Percentiles rank a stretch among this genome's conserved stretches.
Evolutionary conservation across 2,888 invertebrate species (phyloP).

Genomic region (Trimorus sp.): DNA sequence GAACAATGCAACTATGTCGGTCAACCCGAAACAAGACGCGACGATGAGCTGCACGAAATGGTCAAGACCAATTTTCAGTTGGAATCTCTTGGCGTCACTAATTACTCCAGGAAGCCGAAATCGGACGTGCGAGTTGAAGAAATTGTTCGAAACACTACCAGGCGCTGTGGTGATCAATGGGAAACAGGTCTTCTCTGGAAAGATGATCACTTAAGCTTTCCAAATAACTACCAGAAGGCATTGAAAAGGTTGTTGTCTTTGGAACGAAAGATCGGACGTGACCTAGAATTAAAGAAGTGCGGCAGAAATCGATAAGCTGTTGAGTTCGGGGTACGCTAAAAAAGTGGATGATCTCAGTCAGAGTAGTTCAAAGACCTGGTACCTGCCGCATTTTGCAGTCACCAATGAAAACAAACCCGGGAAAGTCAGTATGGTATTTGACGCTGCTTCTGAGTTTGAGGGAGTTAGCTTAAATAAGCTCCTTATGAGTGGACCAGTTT

Average conservation of each 20-base stretch:
- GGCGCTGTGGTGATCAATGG: slow-evolving; percentile 26
- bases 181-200: slow-evolving; percentile 45
- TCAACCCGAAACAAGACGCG: neutral
- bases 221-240: neutral
- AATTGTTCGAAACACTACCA: slow-evolving; percentile 28
- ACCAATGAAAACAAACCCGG: slow-evolving; percentile 20
- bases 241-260: slow-evolving; percentile 16
- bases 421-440: slow-evolving; percentile 11
- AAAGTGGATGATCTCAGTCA: slow-evolving; percentile 7
- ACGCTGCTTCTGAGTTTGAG: slow-evolving; percentile 6
- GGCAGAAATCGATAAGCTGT: slow-evolving; percentile 13
- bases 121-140: slow-evolving; percentile 42
- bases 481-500: slow-evolving; percentile 12
- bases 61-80: slow-evolving; percentile 20
- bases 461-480: slow-evolving; percentile 16
- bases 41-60: slow-evolving; percentile 13
- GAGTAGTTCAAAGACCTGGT: slow-evolving; percentile 12
- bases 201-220: neutral
- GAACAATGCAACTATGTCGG: slow-evolving; percentile 6
- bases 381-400: slow-evolving; percentile 22
- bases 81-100: slow-evolving; percentile 12
- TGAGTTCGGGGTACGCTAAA: slow-evolving; percentile 7
- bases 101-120: slow-evolving; percentile 28
- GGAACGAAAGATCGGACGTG: slow-evolving; percentile 25
- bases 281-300: slow-evolving; percentile 9